Conservation (phyloP, 2,888 invertebrate genomes). For the Brachyptera putata region DNA sequence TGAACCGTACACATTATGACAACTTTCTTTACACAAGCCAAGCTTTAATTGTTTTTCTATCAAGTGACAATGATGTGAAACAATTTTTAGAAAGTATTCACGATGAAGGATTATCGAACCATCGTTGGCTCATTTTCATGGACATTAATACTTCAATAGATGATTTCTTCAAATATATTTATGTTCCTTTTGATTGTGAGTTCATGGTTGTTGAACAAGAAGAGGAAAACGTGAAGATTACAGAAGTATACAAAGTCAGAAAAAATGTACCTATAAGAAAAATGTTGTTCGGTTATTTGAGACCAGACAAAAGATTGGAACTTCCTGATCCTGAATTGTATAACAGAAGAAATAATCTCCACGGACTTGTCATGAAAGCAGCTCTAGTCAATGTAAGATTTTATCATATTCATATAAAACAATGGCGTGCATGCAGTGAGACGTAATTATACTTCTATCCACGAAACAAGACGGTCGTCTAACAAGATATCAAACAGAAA, state of each 20-base stretch:
- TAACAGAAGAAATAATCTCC: neutral
- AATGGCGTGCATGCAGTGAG: too few species aligned
- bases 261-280: neutral
- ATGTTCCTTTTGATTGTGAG: slow-evolving; percentile 5
- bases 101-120: neutral
- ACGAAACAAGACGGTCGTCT: too few species aligned
- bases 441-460: too few species aligned
- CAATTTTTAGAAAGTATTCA: neutral
- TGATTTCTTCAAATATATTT: neutral
- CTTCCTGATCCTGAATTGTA: neutral
- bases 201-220: neutral
- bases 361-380: neutral
- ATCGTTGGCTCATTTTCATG: neutral
- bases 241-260: neutral
- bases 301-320: neutral
- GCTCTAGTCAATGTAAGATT: neutral
- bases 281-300: neutral
- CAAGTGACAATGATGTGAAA: neutral
- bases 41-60: slow-evolving; percentile 1
- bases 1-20: too few species aligned
- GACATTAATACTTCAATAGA: neutral
- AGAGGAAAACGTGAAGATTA: neutral
- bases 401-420: too few species aligned
- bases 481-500: too few species aligned
- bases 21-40: too few species aligned